Percentiles rank a stretch among this genome's conserved stretches.
Evolutionary conservation across 2,113 vertebrate genomes (phyloP).

Genomic region (Hippoglossus stenolepis): DNA sequence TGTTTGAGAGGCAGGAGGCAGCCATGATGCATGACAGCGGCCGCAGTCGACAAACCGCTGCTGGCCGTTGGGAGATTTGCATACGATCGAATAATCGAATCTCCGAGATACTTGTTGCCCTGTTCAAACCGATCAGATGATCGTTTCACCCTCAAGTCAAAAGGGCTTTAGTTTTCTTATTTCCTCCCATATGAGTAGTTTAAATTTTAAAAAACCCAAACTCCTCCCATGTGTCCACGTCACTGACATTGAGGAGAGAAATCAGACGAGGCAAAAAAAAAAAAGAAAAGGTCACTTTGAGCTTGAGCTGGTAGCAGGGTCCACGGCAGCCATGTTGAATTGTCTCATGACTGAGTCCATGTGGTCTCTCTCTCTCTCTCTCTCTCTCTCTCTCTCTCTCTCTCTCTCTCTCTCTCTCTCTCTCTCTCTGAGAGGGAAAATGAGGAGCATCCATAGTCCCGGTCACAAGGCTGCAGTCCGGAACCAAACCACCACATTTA

Average conservation of each 20-base stretch:
- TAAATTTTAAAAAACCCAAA: too few species aligned
- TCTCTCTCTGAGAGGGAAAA: conserved; percentile 60
- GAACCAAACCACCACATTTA: conserved; percentile 62
- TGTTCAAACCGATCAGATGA: neutral
- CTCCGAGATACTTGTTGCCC: neutral
- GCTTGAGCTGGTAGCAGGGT: conserved; percentile 13
- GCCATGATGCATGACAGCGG: conserved; percentile 20
- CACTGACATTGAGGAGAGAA: neutral
- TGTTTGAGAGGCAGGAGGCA: conserved; percentile 24
- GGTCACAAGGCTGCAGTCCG: conserved; percentile 68
- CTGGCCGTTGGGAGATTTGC: neutral
- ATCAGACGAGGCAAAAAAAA: conserved; percentile 16
- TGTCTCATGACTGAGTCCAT: conserved; percentile 66
- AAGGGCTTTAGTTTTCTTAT: neutral
- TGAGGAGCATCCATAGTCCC: conserved; percentile 51
- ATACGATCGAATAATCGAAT: conserved; percentile 22
- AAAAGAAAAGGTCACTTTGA: conserved; percentile 27
- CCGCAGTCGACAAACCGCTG: neutral
- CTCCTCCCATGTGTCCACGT: too few species aligned
- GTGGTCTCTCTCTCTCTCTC: conserved; percentile 44
- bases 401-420: conserved; percentile 3
- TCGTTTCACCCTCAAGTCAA: neutral
- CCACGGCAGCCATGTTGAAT: conserved; percentile 62
- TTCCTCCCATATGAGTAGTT: conserved; percentile 1
- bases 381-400: conserved; percentile 21